Conservation (phyloP, 2,113 vertebrate species). For the Psilopsiagon aurifrons region DNA sequence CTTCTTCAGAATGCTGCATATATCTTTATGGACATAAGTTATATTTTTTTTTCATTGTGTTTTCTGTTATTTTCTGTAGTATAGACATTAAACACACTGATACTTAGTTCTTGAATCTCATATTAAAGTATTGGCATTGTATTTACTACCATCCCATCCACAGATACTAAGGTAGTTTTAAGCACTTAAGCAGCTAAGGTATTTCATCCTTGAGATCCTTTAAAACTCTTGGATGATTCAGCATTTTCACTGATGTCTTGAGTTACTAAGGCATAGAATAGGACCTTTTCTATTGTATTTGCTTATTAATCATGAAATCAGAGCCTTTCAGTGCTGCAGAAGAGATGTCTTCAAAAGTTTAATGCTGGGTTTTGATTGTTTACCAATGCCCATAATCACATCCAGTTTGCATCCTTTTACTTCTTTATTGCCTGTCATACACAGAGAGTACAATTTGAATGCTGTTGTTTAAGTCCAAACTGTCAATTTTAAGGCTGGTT, state of each 20-base stretch:
- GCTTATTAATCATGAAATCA: constrained; percentile 63
- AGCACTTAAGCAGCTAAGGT: not conserved
- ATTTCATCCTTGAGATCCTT: constrained; percentile 34
- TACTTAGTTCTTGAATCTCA: not conserved
- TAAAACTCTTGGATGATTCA: constrained; percentile 25
- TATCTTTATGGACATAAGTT: not conserved
- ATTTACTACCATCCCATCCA: not conserved
- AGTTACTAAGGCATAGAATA: not conserved
- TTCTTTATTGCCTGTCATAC: not conserved
- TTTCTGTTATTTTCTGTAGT: constrained; percentile 1
- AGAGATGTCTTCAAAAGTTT: not conserved
- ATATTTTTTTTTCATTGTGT: not conserved
- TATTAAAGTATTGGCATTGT: not conserved
- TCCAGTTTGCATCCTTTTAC: not conserved
- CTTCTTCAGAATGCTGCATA: not conserved
- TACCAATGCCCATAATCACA: not conserved
- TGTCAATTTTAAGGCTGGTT: not conserved
- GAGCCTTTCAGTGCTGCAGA: constrained; percentile 60
- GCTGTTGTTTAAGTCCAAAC: not conserved
- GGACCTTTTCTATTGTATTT: constrained; percentile 24
- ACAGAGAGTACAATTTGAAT: not conserved
- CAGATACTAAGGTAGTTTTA: not conserved
- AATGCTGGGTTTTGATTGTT: not conserved
- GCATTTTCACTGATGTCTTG: not conserved
- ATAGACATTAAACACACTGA: not conserved